These are phyloP conservation scores for Ephialtes manifestator DNA, from an alignment of 2,888 invertebrate species.

Conservation along the genomic window DNA sequence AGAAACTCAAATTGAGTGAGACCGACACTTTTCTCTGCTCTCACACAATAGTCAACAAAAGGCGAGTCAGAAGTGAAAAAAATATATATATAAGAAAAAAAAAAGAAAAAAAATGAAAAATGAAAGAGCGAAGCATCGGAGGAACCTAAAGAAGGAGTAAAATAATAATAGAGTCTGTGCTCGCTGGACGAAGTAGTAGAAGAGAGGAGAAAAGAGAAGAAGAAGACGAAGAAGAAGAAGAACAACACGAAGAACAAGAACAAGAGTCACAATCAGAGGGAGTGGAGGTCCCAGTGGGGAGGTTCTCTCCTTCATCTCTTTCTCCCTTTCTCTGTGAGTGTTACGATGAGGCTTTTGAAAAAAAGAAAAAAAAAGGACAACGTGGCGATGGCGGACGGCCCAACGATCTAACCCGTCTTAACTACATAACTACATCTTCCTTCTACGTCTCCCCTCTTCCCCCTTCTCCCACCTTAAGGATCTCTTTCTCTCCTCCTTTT, in stretches of 20 bases:
- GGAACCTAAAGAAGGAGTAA: constrained; percentile 57
- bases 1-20: constrained; percentile 53
- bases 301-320: constrained; percentile 50
- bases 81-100: constrained; percentile 27
- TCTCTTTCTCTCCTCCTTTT: constrained; percentile 67
- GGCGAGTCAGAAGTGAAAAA: constrained; percentile 35
- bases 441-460: constrained; percentile 76
- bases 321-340: constrained; percentile 47
- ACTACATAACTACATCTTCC: constrained; percentile 85
- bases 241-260: constrained; percentile 56
- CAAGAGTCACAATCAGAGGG: constrained; percentile 67
- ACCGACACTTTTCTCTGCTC: constrained; percentile 34
- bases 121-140: constrained; percentile 44
- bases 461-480: constrained; percentile 55
- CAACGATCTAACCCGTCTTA: constrained; percentile 81
- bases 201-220: constrained; percentile 40
- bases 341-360: constrained; percentile 43
- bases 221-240: constrained; percentile 45
- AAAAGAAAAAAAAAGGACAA: constrained; percentile 61
- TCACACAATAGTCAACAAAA: constrained; percentile 25
- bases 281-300: constrained; percentile 55
- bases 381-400: constrained; percentile 81
- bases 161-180: constrained; percentile 69
- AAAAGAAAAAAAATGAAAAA: constrained; percentile 43
- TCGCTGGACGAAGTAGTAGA: constrained; percentile 51